Percentiles rank a stretch among this genome's conserved stretches.
phyloP scores from a whole-genome alignment of 35 echinoderm and acorn worm species.

The Heliocidaris tuberculata region DNA sequence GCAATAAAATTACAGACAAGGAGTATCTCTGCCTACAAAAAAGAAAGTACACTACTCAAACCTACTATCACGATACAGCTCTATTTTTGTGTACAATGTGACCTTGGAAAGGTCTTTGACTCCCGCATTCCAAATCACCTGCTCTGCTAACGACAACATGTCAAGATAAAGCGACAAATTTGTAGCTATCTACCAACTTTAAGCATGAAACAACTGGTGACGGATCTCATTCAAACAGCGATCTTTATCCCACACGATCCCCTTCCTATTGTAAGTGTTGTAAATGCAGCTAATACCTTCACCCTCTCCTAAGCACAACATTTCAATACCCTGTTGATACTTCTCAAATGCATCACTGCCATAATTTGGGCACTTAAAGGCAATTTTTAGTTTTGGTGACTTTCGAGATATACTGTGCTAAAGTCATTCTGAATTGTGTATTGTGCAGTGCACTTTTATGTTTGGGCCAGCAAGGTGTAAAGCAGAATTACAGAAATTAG shows the following conservation, averaged over 20 bases:
- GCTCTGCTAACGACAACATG: neutral
- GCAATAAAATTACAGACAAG: neutral
- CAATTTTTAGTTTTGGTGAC: too few relatives aligned
- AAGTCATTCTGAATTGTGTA: too few relatives aligned
- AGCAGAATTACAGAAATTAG: too few relatives aligned
- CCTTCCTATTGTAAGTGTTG: neutral
- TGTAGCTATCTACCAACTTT: neutral
- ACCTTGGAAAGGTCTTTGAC: neutral
- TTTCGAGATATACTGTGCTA: too few relatives aligned
- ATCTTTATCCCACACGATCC: neutral
- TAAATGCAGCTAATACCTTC: too few relatives aligned
- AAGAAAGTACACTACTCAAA: neutral
- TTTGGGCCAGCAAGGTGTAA: too few relatives aligned
- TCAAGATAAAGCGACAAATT: neutral
- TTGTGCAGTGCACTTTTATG: too few relatives aligned
- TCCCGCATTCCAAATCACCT: neutral
- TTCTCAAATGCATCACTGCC: too few relatives aligned
- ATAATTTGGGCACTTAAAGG: too few relatives aligned
- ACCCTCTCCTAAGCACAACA: too few relatives aligned
- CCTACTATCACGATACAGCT: neutral
- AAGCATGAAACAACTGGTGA: neutral
- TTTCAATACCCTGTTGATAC: too few relatives aligned
- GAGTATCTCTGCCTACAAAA: neutral
- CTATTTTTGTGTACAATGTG: neutral
- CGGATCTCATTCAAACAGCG: neutral